Base-by-base conservation (phyloP, 2,888 invertebrate species). In the Chymomyza fuscimana region DNA sequence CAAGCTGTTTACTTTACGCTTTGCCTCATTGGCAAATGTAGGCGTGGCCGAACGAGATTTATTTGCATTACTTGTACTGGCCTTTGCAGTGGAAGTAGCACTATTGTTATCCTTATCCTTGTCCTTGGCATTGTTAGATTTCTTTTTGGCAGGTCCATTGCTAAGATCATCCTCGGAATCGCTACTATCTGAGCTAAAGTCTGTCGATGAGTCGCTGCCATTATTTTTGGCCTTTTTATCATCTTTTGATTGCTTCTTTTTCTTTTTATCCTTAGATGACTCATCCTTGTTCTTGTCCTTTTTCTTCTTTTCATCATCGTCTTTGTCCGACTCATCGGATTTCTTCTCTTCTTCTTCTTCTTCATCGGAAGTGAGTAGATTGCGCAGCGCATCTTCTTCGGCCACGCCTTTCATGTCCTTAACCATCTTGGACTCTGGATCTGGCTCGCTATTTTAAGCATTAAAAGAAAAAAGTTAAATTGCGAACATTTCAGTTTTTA, bases 401-500 rank as follows among this genome's bases (percentile, higher is more conserved):
- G 97, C 97, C 0, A 99, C 99, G 1, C 94, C 95, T 91, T 95
- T 96, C 89, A 96, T 94, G 90, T 96, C 97, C 91, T 95, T 97
- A 89, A 95, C 96, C 64, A 94, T 93, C 92, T 95, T 96, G 66
- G 93, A 94, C 90, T 95, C 96, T 86, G 94, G 95, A 92, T 95
- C 96, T 15, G 93, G 94, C 78, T 94, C 94, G 89, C 94, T 94
- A 16, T 9, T 67, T 69, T 2, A 6, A 58, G 6, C 56, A 56
- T 65, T 36, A 90, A 1, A 91, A 89, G 19, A 63, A 16, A 19
- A 15, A 54, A 9, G 16, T 60, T 22, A 12, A 16, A 51, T 63
- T 58, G 15, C n/a, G 52, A 9, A 40, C 19, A 29, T 46, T 40
- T 29, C 22, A 1, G 62, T 61, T n/a, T 59, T 46, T 22, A 6